phyloP scores from a whole-genome alignment of 2,797 vertebrate species.

The Sebastes cheni region DNA sequence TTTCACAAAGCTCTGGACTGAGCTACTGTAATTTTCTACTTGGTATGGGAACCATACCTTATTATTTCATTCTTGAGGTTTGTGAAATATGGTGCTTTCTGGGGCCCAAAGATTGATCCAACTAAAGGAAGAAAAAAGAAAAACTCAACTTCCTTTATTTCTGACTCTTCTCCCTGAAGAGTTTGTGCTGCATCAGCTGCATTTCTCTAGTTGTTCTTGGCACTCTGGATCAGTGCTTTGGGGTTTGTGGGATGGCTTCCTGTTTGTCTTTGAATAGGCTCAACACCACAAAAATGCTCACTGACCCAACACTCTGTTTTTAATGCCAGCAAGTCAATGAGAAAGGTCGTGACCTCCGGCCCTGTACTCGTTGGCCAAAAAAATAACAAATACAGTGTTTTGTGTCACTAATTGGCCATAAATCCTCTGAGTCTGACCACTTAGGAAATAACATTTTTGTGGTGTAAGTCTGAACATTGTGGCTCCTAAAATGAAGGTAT shows the following conservation, averaged over 20 bases:
- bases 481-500: not conserved
- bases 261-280: constrained; percentile 47
- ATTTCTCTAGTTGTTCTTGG: constrained; percentile 43
- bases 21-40: not conserved
- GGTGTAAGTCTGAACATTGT: constrained; percentile 45
- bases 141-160: constrained; percentile 24
- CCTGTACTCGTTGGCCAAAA: not conserved
- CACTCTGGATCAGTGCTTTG: constrained; percentile 48
- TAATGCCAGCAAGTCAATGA: not conserved
- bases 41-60: not conserved
- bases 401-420: constrained; percentile 17
- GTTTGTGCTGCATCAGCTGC: constrained; percentile 25
- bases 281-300: constrained; percentile 61
- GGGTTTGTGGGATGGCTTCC: constrained; percentile 37
- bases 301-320: not conserved
- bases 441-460: constrained; percentile 38
- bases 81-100: constrained; percentile 38
- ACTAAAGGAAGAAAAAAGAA: not conserved
- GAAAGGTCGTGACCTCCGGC: constrained; percentile 1
- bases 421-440: not conserved
- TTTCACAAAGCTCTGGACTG: constrained; percentile 49
- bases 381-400: not conserved
- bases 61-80: constrained; percentile 22
- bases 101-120: constrained; percentile 45
- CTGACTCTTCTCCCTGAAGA: constrained; percentile 1